Evolutionary conservation across 2,888 invertebrate species (phyloP).

Genomic region (Nudaria mundana): DNA sequence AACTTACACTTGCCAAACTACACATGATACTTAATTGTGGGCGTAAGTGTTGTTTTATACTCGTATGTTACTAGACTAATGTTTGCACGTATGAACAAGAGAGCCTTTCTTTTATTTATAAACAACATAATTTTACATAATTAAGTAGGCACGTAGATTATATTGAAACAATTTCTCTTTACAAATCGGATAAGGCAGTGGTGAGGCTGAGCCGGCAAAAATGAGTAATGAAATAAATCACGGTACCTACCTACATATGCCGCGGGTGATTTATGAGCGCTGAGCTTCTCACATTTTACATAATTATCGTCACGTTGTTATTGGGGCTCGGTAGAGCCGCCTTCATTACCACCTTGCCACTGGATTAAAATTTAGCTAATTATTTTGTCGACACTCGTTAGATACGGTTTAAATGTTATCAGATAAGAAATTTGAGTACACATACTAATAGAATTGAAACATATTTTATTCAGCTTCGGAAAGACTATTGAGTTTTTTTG

Average conservation of each 20-base stretch:
- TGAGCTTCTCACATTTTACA: slow-evolving; percentile 1
- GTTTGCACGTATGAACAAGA: no score
- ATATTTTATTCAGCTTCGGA: no score
- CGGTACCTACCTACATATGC: neutral
- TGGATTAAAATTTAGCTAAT: neutral
- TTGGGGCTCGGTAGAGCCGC: neutral
- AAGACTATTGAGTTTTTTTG: no score
- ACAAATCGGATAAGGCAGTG: slow-evolving; percentile 7
- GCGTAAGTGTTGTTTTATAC: no score
- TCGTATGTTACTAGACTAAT: no score
- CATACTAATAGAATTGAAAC: no score
- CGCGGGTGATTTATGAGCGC: slow-evolving; percentile 4
- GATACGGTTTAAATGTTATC: no score
- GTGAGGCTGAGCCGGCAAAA: slow-evolving; percentile 2
- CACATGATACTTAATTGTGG: no score
- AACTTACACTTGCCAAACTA: no score
- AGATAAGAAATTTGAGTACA: no score
- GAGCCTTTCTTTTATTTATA: no score
- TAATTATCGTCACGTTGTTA: slow-evolving; percentile 3
- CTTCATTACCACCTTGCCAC: neutral
- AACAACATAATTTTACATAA: neutral
- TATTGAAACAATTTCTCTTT: slow-evolving; percentile 9
- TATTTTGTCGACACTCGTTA: neutral
- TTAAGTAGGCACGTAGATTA: neutral
- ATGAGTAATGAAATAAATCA: slow-evolving; percentile 8